These are phyloP conservation scores for Ictalurus furcatus DNA, from an alignment of 2,113 vertebrate genomes.

Conservation along the genomic window DNA sequence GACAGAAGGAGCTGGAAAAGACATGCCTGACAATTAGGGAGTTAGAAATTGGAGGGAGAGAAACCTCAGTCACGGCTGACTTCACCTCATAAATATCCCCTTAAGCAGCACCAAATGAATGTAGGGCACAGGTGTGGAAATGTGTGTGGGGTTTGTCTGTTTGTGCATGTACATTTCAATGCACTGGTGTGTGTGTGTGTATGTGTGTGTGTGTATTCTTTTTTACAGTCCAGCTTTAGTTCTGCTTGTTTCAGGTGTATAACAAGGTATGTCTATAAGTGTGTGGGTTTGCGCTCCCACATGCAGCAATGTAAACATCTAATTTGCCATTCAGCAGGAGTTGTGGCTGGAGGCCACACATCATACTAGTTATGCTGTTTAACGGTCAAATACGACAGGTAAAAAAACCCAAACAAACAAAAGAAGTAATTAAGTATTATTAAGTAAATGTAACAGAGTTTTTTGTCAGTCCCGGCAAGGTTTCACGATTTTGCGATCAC, in stretches of 20 bases:
- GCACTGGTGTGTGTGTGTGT: constrained; percentile 3
- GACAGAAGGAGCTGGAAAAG: constrained; percentile 37
- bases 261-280: not conserved
- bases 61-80: constrained; percentile 57
- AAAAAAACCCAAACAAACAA: not conserved
- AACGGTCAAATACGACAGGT: not conserved
- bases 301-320: not conserved
- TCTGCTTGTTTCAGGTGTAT: constrained; percentile 8
- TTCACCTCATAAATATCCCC: constrained; percentile 56
- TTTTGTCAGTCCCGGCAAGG: too few relatives aligned
- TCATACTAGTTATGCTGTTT: not conserved
- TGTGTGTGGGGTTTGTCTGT: constrained; percentile 31
- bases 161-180: constrained; percentile 7
- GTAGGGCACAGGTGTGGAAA: constrained; percentile 48
- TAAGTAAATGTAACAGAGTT: not conserved
- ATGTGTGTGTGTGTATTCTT: not conserved
- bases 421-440: too few relatives aligned
- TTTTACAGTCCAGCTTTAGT: not conserved
- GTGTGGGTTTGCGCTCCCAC: constrained; percentile 1
- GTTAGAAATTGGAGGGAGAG: constrained; percentile 46
- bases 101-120: constrained; percentile 54
- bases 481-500: too few relatives aligned
- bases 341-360: not conserved
- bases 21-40: constrained; percentile 52
- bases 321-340: not conserved